Conservation (phyloP, 1,140 invertebrate species). For the Rhynchophorus ferrugineus region DNA sequence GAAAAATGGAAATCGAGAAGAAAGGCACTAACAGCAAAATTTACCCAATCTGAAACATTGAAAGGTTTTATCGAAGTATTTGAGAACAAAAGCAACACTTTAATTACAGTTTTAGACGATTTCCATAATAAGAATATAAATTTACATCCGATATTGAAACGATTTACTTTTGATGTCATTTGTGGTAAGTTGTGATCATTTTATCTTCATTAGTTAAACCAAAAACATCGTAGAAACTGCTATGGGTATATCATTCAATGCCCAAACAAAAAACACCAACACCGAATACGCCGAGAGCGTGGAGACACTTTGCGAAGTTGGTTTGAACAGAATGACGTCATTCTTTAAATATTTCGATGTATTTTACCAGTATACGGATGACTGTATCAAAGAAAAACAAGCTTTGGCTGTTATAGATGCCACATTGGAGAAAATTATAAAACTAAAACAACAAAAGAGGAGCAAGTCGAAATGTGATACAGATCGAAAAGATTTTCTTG, state of each 20-base stretch:
- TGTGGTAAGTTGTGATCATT: slow-evolving; percentile 16
- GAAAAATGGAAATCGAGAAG: slow-evolving; percentile 18
- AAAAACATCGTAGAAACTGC: slow-evolving; percentile 14
- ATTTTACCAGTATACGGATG: slow-evolving; percentile 9
- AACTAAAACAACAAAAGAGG: neutral
- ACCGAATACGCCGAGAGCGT: slow-evolving; percentile 1
- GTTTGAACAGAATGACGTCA: neutral
- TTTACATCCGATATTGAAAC: slow-evolving; percentile 11
- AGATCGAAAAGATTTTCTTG: slow-evolving; percentile 6
- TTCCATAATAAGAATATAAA: slow-evolving; percentile 3
- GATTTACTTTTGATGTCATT: slow-evolving; percentile 16
- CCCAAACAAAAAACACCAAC: slow-evolving; percentile 1
- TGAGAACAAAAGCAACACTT: slow-evolving; percentile 8
- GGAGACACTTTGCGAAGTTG: slow-evolving; percentile 13
- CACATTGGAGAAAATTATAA: slow-evolving; percentile 13
- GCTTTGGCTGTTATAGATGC: slow-evolving; percentile 7
- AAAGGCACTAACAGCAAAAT: slow-evolving; percentile 12
- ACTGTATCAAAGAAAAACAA: slow-evolving; percentile 5
- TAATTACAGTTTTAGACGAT: slow-evolving; percentile 5
- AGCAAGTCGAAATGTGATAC: neutral
- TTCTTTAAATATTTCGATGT: slow-evolving; percentile 8
- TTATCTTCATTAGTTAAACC: too few relatives aligned
- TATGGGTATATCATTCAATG: slow-evolving; percentile 8
- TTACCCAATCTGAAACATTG: slow-evolving; percentile 3
- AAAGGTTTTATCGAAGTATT: slow-evolving; percentile 10